Evolutionary conservation across 2,113 vertebrate species (phyloP).

Genomic region (Tachysurus vachellii): DNA sequence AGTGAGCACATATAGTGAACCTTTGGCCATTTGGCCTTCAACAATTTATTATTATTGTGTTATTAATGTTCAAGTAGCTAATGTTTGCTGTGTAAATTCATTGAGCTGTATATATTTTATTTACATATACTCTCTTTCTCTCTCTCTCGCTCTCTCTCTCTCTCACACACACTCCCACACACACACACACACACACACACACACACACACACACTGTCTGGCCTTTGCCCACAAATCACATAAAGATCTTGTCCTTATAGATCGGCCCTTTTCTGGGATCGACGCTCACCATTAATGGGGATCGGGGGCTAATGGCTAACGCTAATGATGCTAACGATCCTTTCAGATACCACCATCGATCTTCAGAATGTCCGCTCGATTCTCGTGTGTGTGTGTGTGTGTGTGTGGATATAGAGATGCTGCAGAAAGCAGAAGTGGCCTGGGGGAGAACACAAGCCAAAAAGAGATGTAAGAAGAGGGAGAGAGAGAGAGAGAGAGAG

Average conservation of each 20-base stretch:
- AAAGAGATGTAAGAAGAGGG: neutral
- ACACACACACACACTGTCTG: constrained; percentile 34
- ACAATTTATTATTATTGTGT: neutral
- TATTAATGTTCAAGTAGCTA: neutral
- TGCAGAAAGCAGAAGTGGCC: constrained; percentile 5
- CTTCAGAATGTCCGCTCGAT: constrained; percentile 10
- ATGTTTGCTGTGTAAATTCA: neutral
- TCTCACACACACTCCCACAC: constrained; percentile 2
- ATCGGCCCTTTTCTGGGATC: constrained; percentile 23
- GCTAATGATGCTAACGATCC: constrained; percentile 37
- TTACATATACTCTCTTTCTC: neutral
- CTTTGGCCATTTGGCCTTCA: no score
- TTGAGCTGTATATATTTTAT: neutral
- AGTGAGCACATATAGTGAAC: neutral
- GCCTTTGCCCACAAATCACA: constrained; percentile 8
- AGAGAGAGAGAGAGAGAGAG: neutral
- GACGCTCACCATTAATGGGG: constrained; percentile 15
- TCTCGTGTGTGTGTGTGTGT: constrained; percentile 1
- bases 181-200: constrained; percentile 30
- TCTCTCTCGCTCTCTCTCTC: neutral
- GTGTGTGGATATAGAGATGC: constrained; percentile 12
- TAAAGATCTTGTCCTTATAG: constrained; percentile 32
- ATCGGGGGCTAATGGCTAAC: constrained; percentile 37
- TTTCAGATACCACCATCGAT: constrained; percentile 12
- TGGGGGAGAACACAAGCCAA: neutral